Base-by-base conservation (phyloP, 2,888 invertebrate genomes). In the Strigamia crassipes region DNA sequence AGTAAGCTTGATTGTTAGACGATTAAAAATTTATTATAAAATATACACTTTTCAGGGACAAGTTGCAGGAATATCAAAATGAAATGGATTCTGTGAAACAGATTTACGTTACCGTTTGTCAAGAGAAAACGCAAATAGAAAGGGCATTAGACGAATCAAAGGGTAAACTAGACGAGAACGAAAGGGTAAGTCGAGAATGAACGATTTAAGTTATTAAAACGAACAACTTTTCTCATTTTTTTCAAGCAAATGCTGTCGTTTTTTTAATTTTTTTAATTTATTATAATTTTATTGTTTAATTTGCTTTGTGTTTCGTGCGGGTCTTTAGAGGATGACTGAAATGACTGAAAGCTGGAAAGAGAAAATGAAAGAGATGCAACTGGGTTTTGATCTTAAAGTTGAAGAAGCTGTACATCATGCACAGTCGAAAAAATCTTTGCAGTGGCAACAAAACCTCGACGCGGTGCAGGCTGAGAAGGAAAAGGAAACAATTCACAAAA, bases 61-160 rank as follows among this genome's bases (percentile, higher is more conserved):
- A 66, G 18, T 38, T 81, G 2, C 38, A 66, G 13, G 81, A 27
- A 18, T n/a, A 13, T 18, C 38, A 61, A 15, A 21, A 81, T n/a
- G 82, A 82, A 42, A 21, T 83, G 21, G 79, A 82, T 41, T 51
- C 80, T 10, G 82, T 82, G 6, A 83, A 83, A 42, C 27, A 51
- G 12, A 42, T 81, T 15, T 83, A 83, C 23, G 81, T 83, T 9
- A 78, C 51, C 12, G 79, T 83, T 18, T 83, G 83, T 51, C 31
- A 80, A 81, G 83, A 83, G 41, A 83, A 82, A 79, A 73, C 38
- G 66, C 61, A 66, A 78, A n/a, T 82, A 12, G 82, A 83, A 61
- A 51, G 78, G 10, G 34, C 77, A 13, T 79, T 66, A 27, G 79
- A 82, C 6, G 41, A 78, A 41, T 18, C 56, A 21, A 18, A 27